Conservation (phyloP, 2,888 invertebrate genomes). For the Parnassius mnemosyne region DNA sequence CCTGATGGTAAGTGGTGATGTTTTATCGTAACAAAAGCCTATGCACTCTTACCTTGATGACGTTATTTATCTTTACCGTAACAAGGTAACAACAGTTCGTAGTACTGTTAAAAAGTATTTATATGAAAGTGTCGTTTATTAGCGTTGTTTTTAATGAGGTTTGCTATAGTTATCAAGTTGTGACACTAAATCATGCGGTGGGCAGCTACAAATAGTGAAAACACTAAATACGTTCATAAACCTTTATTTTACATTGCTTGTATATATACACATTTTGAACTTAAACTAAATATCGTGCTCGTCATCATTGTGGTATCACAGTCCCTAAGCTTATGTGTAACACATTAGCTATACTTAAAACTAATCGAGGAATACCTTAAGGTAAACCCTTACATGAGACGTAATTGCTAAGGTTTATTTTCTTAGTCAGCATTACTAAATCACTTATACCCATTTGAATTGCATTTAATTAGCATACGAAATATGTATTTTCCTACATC, state of each 20-base stretch:
- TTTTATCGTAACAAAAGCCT: too few relatives aligned
- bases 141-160: too few relatives aligned
- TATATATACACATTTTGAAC: conserved; percentile 57
- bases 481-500: too few relatives aligned
- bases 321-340: conserved; percentile 39
- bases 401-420: neutral
- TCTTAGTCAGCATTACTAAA: conserved; percentile 1
- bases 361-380: conserved; percentile 14
- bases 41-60: too few relatives aligned
- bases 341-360: conserved; percentile 13
- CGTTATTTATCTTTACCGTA: too few relatives aligned
- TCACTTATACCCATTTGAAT: conserved; percentile 8
- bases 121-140: too few relatives aligned
- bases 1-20: too few relatives aligned
- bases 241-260: conserved; percentile 55
- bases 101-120: too few relatives aligned
- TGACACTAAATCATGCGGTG: conserved; percentile 7
- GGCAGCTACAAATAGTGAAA: conserved; percentile 28
- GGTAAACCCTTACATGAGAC: conserved; percentile 12
- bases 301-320: conserved; percentile 69
- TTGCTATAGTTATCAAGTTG: too few relatives aligned
- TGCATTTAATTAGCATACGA: neutral
- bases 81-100: too few relatives aligned
- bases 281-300: conserved; percentile 58
- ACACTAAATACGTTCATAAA: conserved; percentile 15